A percentile compares a stretch with the other conserved stretches of the same genome.
Conservation (phyloP, 2,888 invertebrate genomes). For the Nemoura dubitans region DNA sequence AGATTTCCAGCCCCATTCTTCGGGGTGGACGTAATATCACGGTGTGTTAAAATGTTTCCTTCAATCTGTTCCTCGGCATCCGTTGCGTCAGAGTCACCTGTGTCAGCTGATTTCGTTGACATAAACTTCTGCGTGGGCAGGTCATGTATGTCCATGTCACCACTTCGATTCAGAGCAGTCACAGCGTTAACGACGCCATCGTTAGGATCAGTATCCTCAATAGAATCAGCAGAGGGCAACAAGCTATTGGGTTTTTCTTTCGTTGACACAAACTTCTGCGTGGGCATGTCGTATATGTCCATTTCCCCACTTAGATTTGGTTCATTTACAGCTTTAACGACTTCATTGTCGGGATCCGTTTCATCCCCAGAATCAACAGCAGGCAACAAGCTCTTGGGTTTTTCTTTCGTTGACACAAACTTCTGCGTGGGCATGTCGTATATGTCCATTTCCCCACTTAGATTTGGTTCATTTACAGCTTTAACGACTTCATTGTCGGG, state of each 20-base stretch:
- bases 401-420: background rate
- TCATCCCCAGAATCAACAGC: constrained; percentile 30
- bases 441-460: background rate
- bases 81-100: too few species aligned
- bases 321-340: too few species aligned
- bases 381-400: background rate
- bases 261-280: background rate
- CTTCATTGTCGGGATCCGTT: constrained; percentile 44
- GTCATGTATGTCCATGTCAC: too few species aligned
- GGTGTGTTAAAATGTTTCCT: too few species aligned
- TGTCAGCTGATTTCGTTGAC: background rate
- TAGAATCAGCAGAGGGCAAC: too few species aligned
- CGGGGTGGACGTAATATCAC: too few species aligned
- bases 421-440: background rate
- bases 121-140: background rate
- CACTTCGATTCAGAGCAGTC: too few species aligned
- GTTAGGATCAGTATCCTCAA: background rate
- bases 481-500: background rate
- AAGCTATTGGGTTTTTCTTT: background rate
- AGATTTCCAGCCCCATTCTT: too few species aligned
- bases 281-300: background rate
- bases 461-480: too few species aligned
- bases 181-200: background rate
- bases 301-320: background rate
- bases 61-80: too few species aligned